phyloP scores from a whole-genome alignment of 2,113 vertebrate genomes.

The Alces alces region DNA sequence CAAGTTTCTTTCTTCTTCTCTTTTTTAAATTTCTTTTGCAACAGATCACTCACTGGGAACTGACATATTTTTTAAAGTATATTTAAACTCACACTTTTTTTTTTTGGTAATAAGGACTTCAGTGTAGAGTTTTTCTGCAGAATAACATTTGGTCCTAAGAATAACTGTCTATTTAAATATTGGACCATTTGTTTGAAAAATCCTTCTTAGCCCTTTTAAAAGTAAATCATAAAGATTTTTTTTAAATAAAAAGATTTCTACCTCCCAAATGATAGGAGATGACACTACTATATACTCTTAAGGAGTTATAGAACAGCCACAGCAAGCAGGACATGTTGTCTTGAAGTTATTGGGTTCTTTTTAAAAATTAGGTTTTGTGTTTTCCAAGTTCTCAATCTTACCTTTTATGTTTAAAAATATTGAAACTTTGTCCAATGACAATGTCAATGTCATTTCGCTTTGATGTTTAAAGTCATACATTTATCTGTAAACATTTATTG shows the following conservation, averaged over 20 bases:
- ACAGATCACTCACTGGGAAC: slow-evolving; percentile 64
- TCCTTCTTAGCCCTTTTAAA: slow-evolving; percentile 44
- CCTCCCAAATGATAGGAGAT: not conserved
- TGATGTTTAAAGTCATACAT: not conserved
- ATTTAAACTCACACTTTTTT: slow-evolving; percentile 73
- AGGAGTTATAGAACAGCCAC: not conserved
- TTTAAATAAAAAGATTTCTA: not conserved
- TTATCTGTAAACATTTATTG: not conserved
- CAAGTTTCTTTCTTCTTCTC: not conserved
- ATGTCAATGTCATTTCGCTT: not conserved
- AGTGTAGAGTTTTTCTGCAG: slow-evolving; percentile 56
- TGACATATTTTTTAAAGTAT: slow-evolving; percentile 57
- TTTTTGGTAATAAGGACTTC: slow-evolving; percentile 27
- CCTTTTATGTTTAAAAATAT: not conserved
- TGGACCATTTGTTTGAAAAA: slow-evolving; percentile 59
- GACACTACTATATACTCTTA: not conserved
- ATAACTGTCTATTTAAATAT: slow-evolving; percentile 60
- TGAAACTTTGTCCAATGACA: not conserved
- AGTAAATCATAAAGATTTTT: slow-evolving; percentile 72
- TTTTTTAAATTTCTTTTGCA: slow-evolving; percentile 57
- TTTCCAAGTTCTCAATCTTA: not conserved
- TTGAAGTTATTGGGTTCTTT: not conserved
- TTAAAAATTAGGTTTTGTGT: not conserved
- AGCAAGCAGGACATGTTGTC: not conserved
- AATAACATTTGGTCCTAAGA: slow-evolving; percentile 48